Percentiles rank a stretch among this genome's conserved stretches.
Evolutionary conservation across 1,140 invertebrate species (phyloP).

Genomic region (Orussus abietinus): DNA sequence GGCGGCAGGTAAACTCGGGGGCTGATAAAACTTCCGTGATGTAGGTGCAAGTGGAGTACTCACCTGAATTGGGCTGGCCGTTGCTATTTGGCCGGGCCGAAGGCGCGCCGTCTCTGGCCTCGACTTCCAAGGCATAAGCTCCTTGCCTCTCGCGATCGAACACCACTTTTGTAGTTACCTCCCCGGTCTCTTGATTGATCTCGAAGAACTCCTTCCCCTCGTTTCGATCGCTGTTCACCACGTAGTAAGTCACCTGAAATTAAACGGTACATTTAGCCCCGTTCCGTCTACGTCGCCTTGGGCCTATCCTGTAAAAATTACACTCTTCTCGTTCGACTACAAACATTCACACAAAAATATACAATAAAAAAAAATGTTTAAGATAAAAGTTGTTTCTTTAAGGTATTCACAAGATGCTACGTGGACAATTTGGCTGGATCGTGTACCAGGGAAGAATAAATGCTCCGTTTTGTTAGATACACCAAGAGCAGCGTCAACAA

Average conservation of each 20-base stretch:
- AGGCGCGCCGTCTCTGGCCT: slow-evolving; percentile 87
- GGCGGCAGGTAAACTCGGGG: too few relatives aligned
- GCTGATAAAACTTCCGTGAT: too few relatives aligned
- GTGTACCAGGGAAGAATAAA: too few relatives aligned
- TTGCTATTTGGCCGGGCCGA: slow-evolving; percentile 88
- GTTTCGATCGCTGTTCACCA: slow-evolving; percentile 84
- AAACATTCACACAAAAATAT: neutral
- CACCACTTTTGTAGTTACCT: slow-evolving; percentile 89
- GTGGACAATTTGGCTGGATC: too few relatives aligned
- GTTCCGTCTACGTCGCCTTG: too few relatives aligned
- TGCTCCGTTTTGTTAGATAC: too few relatives aligned
- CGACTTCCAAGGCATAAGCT: slow-evolving; percentile 90
- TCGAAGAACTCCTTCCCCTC: slow-evolving; percentile 93
- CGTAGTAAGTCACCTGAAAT: slow-evolving; percentile 80
- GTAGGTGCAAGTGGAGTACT: too few relatives aligned
- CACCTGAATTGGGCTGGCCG: slow-evolving; percentile 88
- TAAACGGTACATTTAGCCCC: slow-evolving; percentile 13
- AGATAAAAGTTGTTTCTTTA: neutral
- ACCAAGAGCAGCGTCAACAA: too few relatives aligned
- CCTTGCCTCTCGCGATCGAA: slow-evolving; percentile 94
- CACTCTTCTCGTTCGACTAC: too few relatives aligned
- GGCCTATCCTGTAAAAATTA: too few relatives aligned
- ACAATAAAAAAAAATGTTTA: slow-evolving; percentile 9
- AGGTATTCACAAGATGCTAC: neutral
- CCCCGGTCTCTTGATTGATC: slow-evolving; percentile 89